phyloP scores from a whole-genome alignment of 2,797 vertebrate species.

The Lagodon rhomboides region DNA sequence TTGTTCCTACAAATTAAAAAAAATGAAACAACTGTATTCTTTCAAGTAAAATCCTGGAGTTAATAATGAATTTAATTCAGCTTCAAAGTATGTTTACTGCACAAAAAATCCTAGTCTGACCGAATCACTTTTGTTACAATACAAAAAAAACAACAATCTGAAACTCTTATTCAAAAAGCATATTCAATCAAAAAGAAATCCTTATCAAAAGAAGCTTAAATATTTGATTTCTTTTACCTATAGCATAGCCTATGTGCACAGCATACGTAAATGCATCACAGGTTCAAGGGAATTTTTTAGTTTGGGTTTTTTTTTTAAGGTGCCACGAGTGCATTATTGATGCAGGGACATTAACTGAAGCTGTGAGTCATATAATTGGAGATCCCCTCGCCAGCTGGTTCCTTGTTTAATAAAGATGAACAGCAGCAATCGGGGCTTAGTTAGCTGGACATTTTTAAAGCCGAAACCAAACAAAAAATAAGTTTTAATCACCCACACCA shows the following conservation, averaged over 20 bases:
- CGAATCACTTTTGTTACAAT: slow-evolving; percentile 17
- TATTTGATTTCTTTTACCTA: slow-evolving; percentile 62
- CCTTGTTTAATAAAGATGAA: slow-evolving; percentile 49
- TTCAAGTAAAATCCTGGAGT: slow-evolving; percentile 2
- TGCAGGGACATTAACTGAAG: slow-evolving; percentile 31
- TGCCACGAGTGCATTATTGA: slow-evolving; percentile 19
- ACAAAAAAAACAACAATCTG: slow-evolving; percentile 7
- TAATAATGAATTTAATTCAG: slow-evolving; percentile 11
- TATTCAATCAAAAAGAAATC: slow-evolving; percentile 64
- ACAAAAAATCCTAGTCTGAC: neutral
- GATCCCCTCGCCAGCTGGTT: slow-evolving; percentile 43
- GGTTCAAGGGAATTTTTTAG: slow-evolving; percentile 26
- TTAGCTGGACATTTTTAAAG: slow-evolving; percentile 11
- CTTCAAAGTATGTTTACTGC: slow-evolving; percentile 22
- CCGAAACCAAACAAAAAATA: slow-evolving; percentile 7
- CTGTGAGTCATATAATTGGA: slow-evolving; percentile 35
- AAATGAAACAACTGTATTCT: neutral
- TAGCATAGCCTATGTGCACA: slow-evolving; percentile 29
- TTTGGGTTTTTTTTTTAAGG: slow-evolving; percentile 6
- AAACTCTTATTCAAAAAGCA: slow-evolving; percentile 65
- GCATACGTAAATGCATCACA: slow-evolving; percentile 11
- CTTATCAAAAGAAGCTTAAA: slow-evolving; percentile 68
- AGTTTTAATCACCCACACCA: slow-evolving; percentile 5
- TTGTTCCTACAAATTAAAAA: slow-evolving; percentile 11
- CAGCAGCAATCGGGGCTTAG: slow-evolving; percentile 4